These are phyloP conservation scores for Euwallacea fornicatus DNA, from an alignment of 1,140 invertebrate genomes.

Conservation along the genomic window DNA sequence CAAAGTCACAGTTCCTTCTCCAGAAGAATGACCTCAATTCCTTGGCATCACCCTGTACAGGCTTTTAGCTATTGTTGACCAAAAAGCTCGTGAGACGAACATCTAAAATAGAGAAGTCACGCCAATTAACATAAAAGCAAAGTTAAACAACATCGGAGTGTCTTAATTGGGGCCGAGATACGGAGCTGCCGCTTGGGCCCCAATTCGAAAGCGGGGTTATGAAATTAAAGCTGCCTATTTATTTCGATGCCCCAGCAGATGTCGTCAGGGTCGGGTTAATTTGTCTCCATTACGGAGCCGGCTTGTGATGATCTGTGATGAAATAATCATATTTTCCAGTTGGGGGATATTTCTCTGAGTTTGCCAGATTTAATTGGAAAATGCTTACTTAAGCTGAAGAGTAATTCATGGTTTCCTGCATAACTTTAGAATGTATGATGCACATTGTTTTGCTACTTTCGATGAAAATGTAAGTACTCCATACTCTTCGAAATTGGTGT, in stretches of 20 bases:
- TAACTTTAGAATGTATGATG: no score
- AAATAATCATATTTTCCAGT: not conserved
- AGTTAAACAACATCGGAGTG: conserved; percentile 10
- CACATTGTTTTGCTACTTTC: no score
- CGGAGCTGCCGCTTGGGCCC: not conserved
- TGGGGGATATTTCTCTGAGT: no score
- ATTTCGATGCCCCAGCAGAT: conserved; percentile 2
- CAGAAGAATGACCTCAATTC: no score
- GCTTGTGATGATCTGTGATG: not conserved
- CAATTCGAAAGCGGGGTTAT: conserved; percentile 3
- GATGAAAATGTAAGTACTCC: no score
- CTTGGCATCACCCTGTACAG: no score
- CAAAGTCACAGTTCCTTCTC: no score
- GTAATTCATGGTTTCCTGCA: no score
- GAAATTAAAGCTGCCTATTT: conserved; percentile 13
- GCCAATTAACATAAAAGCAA: conserved; percentile 13
- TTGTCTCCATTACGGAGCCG: conserved; percentile 2
- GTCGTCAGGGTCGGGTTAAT: not conserved
- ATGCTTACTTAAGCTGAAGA: no score
- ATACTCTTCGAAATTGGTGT: no score
- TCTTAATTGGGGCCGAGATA: conserved; percentile 10
- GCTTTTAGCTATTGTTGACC: no score
- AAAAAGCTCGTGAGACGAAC: not conserved
- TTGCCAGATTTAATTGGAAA: no score
- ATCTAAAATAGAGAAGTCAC: conserved; percentile 3